phyloP scores from a whole-genome alignment of 1,140 invertebrate genomes.

The Cotesia glomerata region DNA sequence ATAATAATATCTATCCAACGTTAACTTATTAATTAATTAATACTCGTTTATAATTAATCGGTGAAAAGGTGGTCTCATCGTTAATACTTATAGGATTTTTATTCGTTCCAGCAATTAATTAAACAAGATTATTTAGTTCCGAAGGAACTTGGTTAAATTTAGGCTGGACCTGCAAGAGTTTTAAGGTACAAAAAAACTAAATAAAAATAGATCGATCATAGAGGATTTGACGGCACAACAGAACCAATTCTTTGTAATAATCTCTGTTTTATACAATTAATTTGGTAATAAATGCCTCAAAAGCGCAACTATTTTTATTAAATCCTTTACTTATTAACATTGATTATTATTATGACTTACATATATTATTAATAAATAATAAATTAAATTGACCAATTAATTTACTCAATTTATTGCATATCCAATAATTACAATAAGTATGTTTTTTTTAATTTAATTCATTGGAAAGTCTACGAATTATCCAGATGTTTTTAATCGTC shows the following conservation, averaged over 20 bases:
- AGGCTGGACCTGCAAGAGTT: slow-evolving; percentile 53
- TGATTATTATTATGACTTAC: not conserved
- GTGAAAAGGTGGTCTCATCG: slow-evolving; percentile 4
- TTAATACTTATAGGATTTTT: not conserved
- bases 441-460: not conserved
- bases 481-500: slow-evolving; percentile 2
- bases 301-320: slow-evolving; percentile 20
- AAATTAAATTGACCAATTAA: not conserved
- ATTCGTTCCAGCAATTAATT: not conserved
- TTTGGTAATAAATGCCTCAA: slow-evolving; percentile 55
- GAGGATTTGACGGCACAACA: slow-evolving; percentile 46
- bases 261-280: slow-evolving; percentile 60
- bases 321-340: not conserved
- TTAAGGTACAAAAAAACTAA: slow-evolving; percentile 44
- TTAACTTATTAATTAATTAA: too few relatives aligned
- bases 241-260: slow-evolving; percentile 51
- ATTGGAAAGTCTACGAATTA: not conserved
- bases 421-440: slow-evolving; percentile 11
- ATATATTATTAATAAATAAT: not conserved
- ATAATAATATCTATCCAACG: too few relatives aligned
- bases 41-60: not conserved
- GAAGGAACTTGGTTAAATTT: slow-evolving; percentile 16
- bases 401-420: not conserved
- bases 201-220: slow-evolving; percentile 43
- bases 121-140: not conserved